Percentiles rank a stretch among this genome's conserved stretches.
Evolutionary conservation across 2,888 invertebrate species (phyloP).

Genomic region (Ornithoptera alexandrae): DNA sequence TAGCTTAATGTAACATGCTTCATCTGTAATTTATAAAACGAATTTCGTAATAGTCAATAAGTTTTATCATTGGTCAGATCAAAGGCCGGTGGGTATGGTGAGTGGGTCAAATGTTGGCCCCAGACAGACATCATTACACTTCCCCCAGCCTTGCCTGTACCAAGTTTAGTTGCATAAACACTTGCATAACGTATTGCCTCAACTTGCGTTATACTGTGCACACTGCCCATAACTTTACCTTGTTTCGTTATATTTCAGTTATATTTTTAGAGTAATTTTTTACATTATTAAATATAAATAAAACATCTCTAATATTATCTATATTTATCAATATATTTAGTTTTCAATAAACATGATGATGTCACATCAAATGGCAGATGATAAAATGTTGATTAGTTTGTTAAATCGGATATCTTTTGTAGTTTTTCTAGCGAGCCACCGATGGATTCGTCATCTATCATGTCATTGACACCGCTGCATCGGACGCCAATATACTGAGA

Average conservation of each 20-base stretch:
- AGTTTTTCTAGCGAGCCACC: slow-evolving; percentile 27
- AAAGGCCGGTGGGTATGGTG: slow-evolving; percentile 38
- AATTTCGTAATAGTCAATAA: slow-evolving; percentile 11
- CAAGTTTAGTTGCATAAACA: slow-evolving; percentile 55
- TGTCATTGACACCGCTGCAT: slow-evolving; percentile 76
- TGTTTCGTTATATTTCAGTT: slow-evolving; percentile 17
- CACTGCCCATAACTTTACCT: slow-evolving; percentile 42
- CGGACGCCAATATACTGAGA: slow-evolving; percentile 64
- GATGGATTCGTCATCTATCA: slow-evolving; percentile 68
- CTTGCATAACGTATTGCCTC: slow-evolving; percentile 50
- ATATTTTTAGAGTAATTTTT: not conserved
- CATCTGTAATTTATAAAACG: not conserved
- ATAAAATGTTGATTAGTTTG: slow-evolving; percentile 1
- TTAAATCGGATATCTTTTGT: slow-evolving; percentile 5
- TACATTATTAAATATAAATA: not conserved
- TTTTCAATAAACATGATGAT: not conserved
- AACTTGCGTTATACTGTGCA: slow-evolving; percentile 38
- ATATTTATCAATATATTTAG: not conserved
- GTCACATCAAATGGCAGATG: not conserved
- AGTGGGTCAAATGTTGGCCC: slow-evolving; percentile 63
- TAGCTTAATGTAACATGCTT: not conserved
- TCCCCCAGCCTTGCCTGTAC: slow-evolving; percentile 50
- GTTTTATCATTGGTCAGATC: slow-evolving; percentile 3
- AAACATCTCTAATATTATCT: no score
- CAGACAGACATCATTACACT: slow-evolving; percentile 51